Evolutionary conservation across 2,113 vertebrate genomes (phyloP).

Genomic region (Hydropotes inermis): DNA sequence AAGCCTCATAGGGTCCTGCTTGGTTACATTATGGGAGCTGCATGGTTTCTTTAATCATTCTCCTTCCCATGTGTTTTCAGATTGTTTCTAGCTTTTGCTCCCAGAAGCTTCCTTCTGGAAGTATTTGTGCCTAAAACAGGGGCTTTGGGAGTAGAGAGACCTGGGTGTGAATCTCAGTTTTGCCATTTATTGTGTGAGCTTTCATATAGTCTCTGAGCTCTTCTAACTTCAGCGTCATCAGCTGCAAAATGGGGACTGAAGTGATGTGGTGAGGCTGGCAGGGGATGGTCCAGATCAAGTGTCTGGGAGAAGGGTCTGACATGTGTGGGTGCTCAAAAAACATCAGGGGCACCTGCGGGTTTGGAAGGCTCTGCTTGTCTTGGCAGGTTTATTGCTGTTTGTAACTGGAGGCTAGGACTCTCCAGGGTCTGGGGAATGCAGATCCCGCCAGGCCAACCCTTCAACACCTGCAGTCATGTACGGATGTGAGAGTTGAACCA

Average conservation of each 20-base stretch:
- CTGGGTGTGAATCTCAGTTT: not conserved
- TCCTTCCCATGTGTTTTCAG: not conserved
- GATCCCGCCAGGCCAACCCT: not conserved
- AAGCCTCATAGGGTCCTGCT: not conserved
- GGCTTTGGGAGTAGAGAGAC: not conserved
- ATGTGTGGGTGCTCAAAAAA: not conserved
- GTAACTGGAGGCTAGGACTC: not conserved
- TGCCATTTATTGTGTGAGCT: not conserved
- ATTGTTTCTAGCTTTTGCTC: not conserved
- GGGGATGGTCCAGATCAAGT: not conserved
- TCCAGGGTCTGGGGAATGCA: not conserved
- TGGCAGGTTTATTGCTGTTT: not conserved
- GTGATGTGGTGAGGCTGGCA: accelerated
- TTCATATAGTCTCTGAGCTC: not conserved
- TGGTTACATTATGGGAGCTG: not conserved
- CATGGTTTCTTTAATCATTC: not conserved
- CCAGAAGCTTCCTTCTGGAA: not conserved
- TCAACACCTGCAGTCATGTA: not conserved
- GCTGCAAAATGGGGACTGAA: not conserved
- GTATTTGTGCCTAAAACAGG: not conserved
- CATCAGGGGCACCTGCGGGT: not conserved
- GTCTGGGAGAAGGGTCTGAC: not conserved
- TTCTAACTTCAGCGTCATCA: not conserved
- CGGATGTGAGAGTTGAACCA: not conserved
- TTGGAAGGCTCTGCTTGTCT: not conserved